A percentile compares a stretch with the other conserved stretches of the same genome.
Conservation (phyloP, 1,140 invertebrate species). For the Drosophila athabasca region DNA sequence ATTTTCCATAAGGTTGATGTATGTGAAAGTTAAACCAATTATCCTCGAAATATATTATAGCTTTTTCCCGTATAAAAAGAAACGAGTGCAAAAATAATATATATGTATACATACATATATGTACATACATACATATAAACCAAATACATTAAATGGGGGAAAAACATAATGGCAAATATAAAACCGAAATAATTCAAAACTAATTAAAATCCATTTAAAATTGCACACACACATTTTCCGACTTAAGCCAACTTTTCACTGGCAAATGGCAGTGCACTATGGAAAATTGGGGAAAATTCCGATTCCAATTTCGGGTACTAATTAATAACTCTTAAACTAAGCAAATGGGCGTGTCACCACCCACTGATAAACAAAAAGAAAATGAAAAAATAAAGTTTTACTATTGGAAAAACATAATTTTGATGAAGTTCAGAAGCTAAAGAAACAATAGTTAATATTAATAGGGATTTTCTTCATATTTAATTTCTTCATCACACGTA, state of each 20-base stretch:
- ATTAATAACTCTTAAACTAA: no score
- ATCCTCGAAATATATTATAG: conserved; percentile 10
- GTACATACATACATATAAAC: background rate
- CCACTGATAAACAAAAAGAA: no score
- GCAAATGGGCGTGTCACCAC: no score
- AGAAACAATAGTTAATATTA: no score
- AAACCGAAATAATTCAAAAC: conserved; percentile 59
- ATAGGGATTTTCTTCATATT: no score
- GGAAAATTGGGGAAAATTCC: no score
- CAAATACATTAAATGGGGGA: conserved; percentile 26
- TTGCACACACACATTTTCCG: conserved; percentile 51
- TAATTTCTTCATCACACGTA: no score
- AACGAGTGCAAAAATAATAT: conserved; percentile 21
- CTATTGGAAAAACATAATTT: no score
- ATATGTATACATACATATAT: background rate
- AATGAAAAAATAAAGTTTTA: no score
- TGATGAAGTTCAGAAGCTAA: no score
- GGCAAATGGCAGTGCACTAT: background rate
- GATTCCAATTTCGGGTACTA: no score
- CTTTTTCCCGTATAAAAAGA: conserved; percentile 2
- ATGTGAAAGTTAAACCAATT: conserved; percentile 17
- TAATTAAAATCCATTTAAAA: conserved; percentile 66
- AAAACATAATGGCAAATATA: conserved; percentile 45
- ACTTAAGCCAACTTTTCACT: conserved; percentile 50
- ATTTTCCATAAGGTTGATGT: background rate